Conservation (phyloP, 1,140 invertebrate species). For the Bombus affinis region DNA sequence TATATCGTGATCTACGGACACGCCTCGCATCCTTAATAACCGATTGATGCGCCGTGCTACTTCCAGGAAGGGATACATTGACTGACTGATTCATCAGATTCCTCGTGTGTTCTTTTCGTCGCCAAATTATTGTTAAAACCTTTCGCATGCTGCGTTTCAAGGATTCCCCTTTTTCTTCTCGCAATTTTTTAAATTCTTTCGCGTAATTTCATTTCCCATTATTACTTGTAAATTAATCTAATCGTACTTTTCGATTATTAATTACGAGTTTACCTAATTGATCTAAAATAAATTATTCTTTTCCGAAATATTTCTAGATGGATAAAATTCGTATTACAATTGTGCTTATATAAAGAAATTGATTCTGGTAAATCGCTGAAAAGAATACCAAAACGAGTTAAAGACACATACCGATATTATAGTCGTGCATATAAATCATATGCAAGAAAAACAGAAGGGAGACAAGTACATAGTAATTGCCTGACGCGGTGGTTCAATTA, state of each 20-base stretch:
- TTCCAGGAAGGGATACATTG: conserved; percentile 4
- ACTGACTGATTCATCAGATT: neutral
- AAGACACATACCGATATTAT: neutral
- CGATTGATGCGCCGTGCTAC: neutral
- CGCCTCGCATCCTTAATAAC: conserved; percentile 30
- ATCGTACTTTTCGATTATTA: no score
- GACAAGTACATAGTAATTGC: conserved; percentile 65
- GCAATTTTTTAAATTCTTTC: neutral
- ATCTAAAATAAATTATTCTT: no score
- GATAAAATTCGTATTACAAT: neutral
- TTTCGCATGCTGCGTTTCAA: no score
- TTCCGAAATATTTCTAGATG: neutral
- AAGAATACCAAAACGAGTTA: conserved; percentile 9
- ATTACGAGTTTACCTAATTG: no score
- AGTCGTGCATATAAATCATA: conserved; percentile 8
- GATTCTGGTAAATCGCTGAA: conserved; percentile 23
- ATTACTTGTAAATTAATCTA: no score
- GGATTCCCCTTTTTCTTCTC: no score
- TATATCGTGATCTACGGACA: conserved; percentile 19
- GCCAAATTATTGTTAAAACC: neutral
- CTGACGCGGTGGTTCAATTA: conserved; percentile 73
- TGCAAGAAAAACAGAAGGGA: conserved; percentile 26
- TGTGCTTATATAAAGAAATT: no score
- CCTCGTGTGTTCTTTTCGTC: neutral
- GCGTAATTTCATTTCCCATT: neutral